Percentiles rank a stretch among this genome's conserved stretches.
phyloP scores from a whole-genome alignment of 2,113 vertebrate species.

The Pyxicephalus adspersus region DNA sequence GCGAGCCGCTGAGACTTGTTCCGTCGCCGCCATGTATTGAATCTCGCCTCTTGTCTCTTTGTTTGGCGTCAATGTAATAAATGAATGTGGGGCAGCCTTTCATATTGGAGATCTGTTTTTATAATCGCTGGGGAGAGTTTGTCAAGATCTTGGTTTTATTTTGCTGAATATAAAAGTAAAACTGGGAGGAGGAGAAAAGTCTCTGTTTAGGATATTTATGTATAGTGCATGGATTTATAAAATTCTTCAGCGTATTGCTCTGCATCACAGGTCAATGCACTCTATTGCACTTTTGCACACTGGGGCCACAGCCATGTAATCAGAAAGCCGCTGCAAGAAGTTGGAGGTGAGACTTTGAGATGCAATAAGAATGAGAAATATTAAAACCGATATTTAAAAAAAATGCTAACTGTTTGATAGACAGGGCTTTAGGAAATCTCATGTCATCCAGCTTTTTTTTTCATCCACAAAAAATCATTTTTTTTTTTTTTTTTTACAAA shows the following conservation, averaged over 20 bases:
- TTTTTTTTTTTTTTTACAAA: too few species aligned
- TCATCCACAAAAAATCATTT: too few species aligned
- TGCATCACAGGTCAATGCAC: too few species aligned
- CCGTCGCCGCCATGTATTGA: neutral
- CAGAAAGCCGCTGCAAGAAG: too few species aligned
- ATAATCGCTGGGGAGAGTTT: slow-evolving; percentile 19
- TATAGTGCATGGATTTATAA: neutral
- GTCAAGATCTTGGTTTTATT: neutral
- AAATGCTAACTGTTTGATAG: too few species aligned
- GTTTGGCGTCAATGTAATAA: neutral
- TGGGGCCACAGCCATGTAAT: too few species aligned
- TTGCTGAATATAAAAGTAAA: neutral
- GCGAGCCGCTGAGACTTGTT: slow-evolving; percentile 14
- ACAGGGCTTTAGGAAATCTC: too few species aligned
- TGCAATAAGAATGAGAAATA: too few species aligned
- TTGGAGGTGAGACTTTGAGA: too few species aligned
- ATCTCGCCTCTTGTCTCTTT: neutral
- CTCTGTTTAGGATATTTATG: slow-evolving; percentile 13
- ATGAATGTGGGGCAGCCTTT: neutral
- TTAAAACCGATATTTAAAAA: too few species aligned
- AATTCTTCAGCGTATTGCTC: neutral
- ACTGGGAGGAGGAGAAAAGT: slow-evolving; percentile 11
- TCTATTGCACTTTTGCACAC: too few species aligned
- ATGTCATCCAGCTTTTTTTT: too few species aligned
- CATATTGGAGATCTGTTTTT: neutral